Evolutionary conservation across 1,140 invertebrate genomes (phyloP).

Genomic region (Dysdera silvatica): DNA sequence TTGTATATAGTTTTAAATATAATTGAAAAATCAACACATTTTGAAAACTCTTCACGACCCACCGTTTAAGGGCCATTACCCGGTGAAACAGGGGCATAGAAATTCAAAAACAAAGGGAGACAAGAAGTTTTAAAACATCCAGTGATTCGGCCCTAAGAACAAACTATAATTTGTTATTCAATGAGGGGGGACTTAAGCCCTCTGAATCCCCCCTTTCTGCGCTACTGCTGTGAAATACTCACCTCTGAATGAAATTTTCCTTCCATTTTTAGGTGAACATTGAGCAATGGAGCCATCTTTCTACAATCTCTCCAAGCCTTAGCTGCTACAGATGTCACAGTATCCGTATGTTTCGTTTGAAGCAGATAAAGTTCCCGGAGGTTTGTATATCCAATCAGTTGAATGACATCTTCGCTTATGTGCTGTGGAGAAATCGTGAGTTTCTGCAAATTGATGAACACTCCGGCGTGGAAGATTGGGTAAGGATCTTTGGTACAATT

Average conservation of each 20-base stretch:
- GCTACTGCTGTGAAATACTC: no score
- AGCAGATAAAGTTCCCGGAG: constrained; percentile 65
- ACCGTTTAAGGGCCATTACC: no score
- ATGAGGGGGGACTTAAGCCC: no score
- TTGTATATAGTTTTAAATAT: no score
- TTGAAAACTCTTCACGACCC: no score
- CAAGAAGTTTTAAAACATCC: no score
- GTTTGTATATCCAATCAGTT: constrained; percentile 48
- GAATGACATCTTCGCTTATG: constrained; percentile 64
- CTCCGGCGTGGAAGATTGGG: constrained; percentile 64
- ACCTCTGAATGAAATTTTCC: constrained; percentile 40
- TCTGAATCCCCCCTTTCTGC: no score
- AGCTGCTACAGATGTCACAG: constrained; percentile 28
- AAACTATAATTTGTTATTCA: neutral
- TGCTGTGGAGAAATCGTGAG: constrained; percentile 68
- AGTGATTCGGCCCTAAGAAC: no score
- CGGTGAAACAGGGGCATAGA: no score
- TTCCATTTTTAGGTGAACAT: constrained; percentile 43
- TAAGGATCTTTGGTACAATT: constrained; percentile 66
- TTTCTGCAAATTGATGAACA: constrained; percentile 64
- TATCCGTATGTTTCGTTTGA: constrained; percentile 59
- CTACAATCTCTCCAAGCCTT: constrained; percentile 43
- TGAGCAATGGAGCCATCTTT: constrained; percentile 38
- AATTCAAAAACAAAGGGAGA: no score
- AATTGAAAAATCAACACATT: no score